phyloP scores from a whole-genome alignment of 2,797 vertebrate genomes.

The Pseudomugil tenellus region DNA sequence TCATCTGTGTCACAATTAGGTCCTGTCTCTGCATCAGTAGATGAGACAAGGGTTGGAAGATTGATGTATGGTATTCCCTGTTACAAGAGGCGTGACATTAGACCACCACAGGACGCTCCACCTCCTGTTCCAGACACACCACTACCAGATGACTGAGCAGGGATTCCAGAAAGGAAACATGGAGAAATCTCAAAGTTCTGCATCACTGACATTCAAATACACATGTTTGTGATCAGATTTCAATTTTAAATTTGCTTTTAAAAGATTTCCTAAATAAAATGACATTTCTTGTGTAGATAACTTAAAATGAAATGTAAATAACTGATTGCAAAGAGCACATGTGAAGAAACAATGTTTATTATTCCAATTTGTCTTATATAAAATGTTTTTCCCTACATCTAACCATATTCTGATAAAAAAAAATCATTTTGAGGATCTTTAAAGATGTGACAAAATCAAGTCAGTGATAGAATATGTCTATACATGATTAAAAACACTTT shows the following conservation, averaged over 20 bases:
- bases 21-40: constrained; percentile 16
- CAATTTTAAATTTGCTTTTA: not conserved
- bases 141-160: constrained; percentile 40
- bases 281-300: not conserved
- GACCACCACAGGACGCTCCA: constrained; percentile 29
- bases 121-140: constrained; percentile 49
- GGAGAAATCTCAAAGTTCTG: constrained; percentile 48
- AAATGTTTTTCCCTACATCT: not conserved
- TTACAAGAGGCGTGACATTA: constrained; percentile 48
- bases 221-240: not conserved
- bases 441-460: not conserved
- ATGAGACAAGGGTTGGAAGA: constrained; percentile 24
- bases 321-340: not conserved
- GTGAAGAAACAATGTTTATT: not conserved
- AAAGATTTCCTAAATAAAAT: not conserved
- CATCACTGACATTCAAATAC: not conserved
- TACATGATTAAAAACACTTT: not conserved
- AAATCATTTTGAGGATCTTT: not conserved
- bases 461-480: not conserved
- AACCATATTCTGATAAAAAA: not conserved
- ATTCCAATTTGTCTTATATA: constrained; percentile 12
- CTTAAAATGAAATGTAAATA: constrained; percentile 31
- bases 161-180: constrained; percentile 51
- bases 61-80: constrained; percentile 32
- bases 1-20: constrained; percentile 20